These are phyloP conservation scores for Agrypnia vestita DNA, from an alignment of 1,140 invertebrate genomes.

Conservation along the genomic window DNA sequence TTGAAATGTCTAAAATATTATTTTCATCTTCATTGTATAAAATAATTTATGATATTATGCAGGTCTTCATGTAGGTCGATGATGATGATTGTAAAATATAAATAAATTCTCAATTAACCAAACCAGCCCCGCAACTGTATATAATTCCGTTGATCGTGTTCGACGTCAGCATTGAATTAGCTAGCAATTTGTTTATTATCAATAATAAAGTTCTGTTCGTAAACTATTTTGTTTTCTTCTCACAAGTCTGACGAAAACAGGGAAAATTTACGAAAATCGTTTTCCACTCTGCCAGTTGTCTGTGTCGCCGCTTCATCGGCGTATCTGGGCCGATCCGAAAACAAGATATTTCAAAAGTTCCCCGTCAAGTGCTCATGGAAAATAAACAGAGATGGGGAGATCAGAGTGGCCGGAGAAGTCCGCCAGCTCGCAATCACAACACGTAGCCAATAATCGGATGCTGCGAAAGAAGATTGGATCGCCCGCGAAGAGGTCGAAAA, in stretches of 20 bases:
- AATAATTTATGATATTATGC: too few relatives aligned
- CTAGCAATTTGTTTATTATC: too few relatives aligned
- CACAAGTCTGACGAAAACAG: background rate
- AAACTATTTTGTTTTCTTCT: too few relatives aligned
- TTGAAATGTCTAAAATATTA: too few relatives aligned
- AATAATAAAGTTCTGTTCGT: too few relatives aligned
- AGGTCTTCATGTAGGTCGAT: too few relatives aligned
- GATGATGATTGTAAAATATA: too few relatives aligned
- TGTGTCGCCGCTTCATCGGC: constrained; percentile 1
- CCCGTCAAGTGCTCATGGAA: constrained; percentile 26
- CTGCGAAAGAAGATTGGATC: constrained; percentile 24
- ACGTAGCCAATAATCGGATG: constrained; percentile 53
- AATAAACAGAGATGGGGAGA: constrained; percentile 21
- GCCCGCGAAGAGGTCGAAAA: background rate
- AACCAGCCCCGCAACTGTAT: too few relatives aligned
- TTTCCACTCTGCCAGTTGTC: background rate
- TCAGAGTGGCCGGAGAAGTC: constrained; percentile 4
- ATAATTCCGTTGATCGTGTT: too few relatives aligned
- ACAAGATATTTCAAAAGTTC: constrained; percentile 38
- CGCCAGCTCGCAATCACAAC: constrained; percentile 51
- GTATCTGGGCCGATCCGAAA: constrained; percentile 29
- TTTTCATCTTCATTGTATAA: too few relatives aligned
- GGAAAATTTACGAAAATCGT: background rate
- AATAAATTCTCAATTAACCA: too few relatives aligned
- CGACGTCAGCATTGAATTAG: too few relatives aligned